phyloP scores from a whole-genome alignment of 2,113 vertebrate species.

The Nannospalax galili region DNA sequence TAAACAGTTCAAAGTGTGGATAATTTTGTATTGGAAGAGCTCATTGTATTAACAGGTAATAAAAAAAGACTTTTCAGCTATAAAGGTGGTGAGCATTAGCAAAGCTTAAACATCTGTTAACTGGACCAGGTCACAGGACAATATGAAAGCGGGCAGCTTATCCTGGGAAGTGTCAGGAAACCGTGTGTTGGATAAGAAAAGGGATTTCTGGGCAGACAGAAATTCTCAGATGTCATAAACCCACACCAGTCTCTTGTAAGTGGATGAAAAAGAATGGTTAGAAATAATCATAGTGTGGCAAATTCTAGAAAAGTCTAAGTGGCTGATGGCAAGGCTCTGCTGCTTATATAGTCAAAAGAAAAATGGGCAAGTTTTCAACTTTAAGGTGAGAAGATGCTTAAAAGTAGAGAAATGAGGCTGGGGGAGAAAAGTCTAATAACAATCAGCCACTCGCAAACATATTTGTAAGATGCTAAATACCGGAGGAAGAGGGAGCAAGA shows the following conservation, averaged over 20 bases:
- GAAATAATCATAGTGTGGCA: neutral
- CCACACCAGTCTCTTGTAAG: neutral
- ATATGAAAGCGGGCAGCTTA: neutral
- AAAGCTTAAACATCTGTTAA: neutral
- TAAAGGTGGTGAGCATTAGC: neutral
- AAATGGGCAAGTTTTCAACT: neutral
- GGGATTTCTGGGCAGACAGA: neutral
- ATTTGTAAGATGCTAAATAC: neutral
- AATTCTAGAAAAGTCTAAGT: neutral
- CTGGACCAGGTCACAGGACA: neutral
- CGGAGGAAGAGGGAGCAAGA: neutral
- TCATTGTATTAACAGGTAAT: neutral
- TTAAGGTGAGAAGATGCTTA: neutral
- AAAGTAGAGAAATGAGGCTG: neutral
- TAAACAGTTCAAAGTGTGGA: neutral
- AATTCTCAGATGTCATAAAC: neutral
- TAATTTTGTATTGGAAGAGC: neutral
- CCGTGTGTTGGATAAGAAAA: neutral
- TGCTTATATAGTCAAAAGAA: neutral
- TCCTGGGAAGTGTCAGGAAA: neutral
- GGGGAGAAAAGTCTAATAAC: neutral
- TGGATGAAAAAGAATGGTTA: neutral
- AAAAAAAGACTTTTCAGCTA: neutral
- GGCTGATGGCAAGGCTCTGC: neutral
- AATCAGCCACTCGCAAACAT: neutral